Base-by-base conservation (phyloP, 2,797 vertebrate genomes). In the Macrochelys suwanniensis region DNA sequence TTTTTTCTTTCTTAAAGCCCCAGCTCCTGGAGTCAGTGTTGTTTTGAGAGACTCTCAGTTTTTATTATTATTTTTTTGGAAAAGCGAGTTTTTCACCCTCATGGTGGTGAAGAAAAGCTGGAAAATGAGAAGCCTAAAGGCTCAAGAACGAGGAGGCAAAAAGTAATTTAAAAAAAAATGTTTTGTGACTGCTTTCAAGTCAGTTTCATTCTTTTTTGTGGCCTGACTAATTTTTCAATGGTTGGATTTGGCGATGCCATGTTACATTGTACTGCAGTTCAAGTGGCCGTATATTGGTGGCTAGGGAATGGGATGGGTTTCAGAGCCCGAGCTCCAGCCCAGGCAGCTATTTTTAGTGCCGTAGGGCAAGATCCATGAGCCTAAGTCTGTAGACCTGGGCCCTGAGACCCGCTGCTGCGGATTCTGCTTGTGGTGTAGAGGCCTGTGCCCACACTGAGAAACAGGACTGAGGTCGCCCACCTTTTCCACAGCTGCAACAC, bases 41-140 rank as follows among this genome's bases (percentile, higher is more conserved):
- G n/a, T 74, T 74, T 23, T 25, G 53, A 54, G 71, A 81, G 93
- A 93, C 87, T 89, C 77, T 91, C 45, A 51, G 80, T 80, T 86
- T 87, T n/a, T 84, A 85, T 89, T 91, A 23, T 87, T 94, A 89
- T 83, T 57, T 90, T 81, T 50, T 50, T 13, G 49, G 94, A 31
- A 80, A 76, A 93, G 31, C 25, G 82, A 65, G 80, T 85, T 92
- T 86, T 71, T 50, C 59, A 23, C 8, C 80, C 16, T 81, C 4
- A 65, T 71, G 28, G 49, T 88, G 71, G 57, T 78, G 13, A 56
- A 79, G 84, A 17, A 89, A 51, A n/a, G 26, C 49, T 45, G 87
- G 89, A 57, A 92, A 89, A 76, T 79, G 80, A 13, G 54, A 78
- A 11, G 47, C 28, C 86, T 50, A 71, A 82, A 50, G 37, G 5